Evolutionary conservation across 1,140 invertebrate genomes (phyloP), one percentile per base, ranked within the genome.

Genomic region (Bombus confusus): DNA sequence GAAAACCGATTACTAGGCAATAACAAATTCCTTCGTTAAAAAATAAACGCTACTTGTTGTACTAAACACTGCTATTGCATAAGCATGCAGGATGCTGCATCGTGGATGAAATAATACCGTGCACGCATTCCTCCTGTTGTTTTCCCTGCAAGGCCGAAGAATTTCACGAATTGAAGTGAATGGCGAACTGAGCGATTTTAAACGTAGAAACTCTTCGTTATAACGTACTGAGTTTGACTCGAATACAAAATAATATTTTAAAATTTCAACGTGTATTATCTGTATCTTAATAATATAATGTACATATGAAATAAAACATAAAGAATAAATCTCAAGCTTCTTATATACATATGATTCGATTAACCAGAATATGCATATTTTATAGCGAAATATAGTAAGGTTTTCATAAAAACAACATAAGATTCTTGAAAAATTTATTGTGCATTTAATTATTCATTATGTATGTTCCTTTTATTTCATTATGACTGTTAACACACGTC

Each of bases 11-110:
- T n/a, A 15, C 8, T 9, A 31, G 10, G 1, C 43, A 52, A 68
- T 52, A 62, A 68, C 28, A 83, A 76, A 83, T 83, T 83, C 72
- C 1, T 52, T 39, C 2, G 43, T 62, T 52, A 28, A 74, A 62
- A 81, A 43, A 64, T 81, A 62, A 43, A 6, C 28, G 37, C 80
- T 5, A 81, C 8, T 68, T 68, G 28, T 18, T 25, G 12, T 1
- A n/a, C 28, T 43, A 43, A 73, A 62, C 52, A 71, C 39, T 28
- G 37, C 5, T 62, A 72, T 72, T 74, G 52, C 52, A 74, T 43
- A 74, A 74, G 52, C 74, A 81, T 74, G 80, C 69, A 81, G 80
- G 80, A 81, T 41, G 80, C 80, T 62, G 80, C 37, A 18, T 43
- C 39, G 69, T 74, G 43, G n/a, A 62, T 59, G 80, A 81, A 52